phyloP scores from a whole-genome alignment of 1,140 invertebrate species.

The Ceratosolen solmsi region DNA sequence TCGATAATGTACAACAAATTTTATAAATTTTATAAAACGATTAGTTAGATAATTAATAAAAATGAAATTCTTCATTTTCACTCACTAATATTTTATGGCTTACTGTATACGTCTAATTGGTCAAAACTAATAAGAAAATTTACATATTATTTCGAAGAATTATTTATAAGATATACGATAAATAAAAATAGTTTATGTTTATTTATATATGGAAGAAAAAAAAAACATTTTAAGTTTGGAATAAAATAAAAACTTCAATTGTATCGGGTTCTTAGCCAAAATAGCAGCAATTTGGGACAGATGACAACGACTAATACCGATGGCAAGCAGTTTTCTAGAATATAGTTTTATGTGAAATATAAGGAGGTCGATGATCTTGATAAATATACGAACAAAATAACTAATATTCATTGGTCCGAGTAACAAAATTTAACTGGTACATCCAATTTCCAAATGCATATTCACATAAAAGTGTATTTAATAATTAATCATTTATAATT shows the following conservation, averaged over 20 bases:
- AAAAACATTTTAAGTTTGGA: not conserved
- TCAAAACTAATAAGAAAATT: no score
- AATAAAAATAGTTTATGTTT: not conserved
- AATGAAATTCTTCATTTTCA: no score
- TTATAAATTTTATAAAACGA: no score
- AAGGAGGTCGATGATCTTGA: constrained; percentile 41
- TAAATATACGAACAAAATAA: not conserved
- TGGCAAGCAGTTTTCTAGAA: constrained; percentile 35
- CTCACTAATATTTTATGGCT: no score
- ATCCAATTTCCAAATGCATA: not conserved
- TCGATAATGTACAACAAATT: no score
- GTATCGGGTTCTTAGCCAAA: constrained; percentile 12
- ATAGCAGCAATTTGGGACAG: constrained; percentile 23
- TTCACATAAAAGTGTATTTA: no score
- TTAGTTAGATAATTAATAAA: no score
- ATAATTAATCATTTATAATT: no score
- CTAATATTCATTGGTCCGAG: not conserved
- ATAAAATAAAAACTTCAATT: constrained; percentile 33
- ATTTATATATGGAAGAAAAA: not conserved
- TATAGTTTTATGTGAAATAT: constrained; percentile 25
- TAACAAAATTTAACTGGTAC: not conserved
- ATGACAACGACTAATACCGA: constrained; percentile 38
- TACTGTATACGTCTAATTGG: no score
- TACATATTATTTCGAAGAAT: no score
- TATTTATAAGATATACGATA: not conserved